Conservation (phyloP, 2,888 invertebrate species). For the Phasia obesa region DNA sequence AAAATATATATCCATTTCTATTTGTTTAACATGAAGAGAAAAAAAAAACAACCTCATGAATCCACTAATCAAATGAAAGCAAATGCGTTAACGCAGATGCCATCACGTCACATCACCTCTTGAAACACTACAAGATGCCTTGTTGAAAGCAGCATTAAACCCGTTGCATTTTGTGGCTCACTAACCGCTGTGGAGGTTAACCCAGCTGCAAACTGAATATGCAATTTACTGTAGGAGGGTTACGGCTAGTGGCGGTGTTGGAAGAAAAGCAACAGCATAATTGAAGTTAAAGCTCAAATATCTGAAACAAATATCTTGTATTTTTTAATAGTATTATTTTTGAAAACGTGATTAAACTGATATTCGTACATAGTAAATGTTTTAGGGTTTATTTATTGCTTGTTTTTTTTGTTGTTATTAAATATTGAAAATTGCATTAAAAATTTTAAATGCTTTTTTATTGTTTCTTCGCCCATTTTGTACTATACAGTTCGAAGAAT, state of each 20-base stretch:
- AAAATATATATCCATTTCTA: neutral
- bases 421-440: too few species aligned
- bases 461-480: too few species aligned
- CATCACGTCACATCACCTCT: neutral
- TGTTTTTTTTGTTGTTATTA: too few species aligned
- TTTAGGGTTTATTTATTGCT: conserved; percentile 17
- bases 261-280: neutral
- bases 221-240: neutral
- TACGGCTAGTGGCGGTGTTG: too few species aligned
- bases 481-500: too few species aligned
- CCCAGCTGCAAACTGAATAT: conserved; percentile 5
- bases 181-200: conserved; percentile 18
- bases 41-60: neutral
- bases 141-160: conserved; percentile 32
- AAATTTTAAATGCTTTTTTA: too few species aligned
- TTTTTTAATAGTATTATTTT: neutral
- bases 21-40: conserved; percentile 6
- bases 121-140: neutral
- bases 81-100: conserved; percentile 39
- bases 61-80: conserved; percentile 41
- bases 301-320: conserved; percentile 15
- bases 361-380: conserved; percentile 12
- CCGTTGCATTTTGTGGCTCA: conserved; percentile 19
- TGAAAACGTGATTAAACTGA: conserved; percentile 2
- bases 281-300: conserved; percentile 35